These are phyloP conservation scores for Drosophila meridiana DNA, from an alignment of 2,888 invertebrate genomes.

Conservation along the genomic window DNA sequence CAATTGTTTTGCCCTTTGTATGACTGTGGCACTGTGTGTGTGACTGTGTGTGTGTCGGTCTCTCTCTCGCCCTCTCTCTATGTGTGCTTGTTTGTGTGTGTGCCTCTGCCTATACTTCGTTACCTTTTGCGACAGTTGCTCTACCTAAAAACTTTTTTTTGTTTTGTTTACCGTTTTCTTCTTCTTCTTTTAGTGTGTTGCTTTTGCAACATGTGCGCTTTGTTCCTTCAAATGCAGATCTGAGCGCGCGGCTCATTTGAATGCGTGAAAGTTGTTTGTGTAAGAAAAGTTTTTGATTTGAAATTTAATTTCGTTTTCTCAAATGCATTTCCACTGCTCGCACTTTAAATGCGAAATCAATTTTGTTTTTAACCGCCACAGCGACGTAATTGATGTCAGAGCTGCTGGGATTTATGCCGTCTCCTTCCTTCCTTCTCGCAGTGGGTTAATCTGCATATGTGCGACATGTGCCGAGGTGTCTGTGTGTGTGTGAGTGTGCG, in stretches of 20 bases:
- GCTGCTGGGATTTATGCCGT: background rate
- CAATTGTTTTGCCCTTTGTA: constrained; percentile 72
- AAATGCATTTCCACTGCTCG: constrained; percentile 20
- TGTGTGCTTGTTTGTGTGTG: constrained; percentile 13
- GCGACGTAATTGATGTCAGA: constrained; percentile 22
- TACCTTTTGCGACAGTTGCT: constrained; percentile 49
- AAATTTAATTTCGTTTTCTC: constrained; percentile 39
- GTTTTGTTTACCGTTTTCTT: background rate
- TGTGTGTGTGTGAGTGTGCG: constrained; percentile 16
- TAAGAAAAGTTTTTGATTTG: constrained; percentile 11
- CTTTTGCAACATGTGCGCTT: constrained; percentile 70
- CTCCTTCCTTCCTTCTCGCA: constrained; percentile 15
- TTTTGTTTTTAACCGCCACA: constrained; percentile 43
- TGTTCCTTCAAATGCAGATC: constrained; percentile 67
- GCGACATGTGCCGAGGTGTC: constrained; percentile 5
- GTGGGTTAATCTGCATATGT: constrained; percentile 65
- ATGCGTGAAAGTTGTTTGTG: constrained; percentile 41
- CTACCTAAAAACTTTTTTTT: constrained; percentile 19
- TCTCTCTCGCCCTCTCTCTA: constrained; percentile 1
- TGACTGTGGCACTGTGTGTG: constrained; percentile 15
- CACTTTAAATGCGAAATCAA: constrained; percentile 44
- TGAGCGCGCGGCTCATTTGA: constrained; percentile 49
- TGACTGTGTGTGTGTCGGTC: background rate
- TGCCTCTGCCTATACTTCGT: constrained; percentile 17
- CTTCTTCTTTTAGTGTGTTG: background rate